Base-by-base conservation (phyloP, 2,797 vertebrate species). In the Okamejei kenojei region DNA sequence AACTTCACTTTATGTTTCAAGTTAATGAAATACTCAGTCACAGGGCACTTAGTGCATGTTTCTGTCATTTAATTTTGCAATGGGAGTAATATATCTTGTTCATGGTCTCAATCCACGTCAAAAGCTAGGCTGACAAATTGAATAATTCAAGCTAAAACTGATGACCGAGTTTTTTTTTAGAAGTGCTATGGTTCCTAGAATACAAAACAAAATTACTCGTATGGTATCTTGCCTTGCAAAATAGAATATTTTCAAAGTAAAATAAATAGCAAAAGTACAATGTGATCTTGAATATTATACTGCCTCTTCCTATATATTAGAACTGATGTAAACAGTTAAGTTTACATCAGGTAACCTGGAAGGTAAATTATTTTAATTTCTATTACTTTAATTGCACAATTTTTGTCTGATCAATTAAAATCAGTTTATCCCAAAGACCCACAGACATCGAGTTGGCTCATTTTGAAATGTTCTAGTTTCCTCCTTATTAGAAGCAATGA, bases 241-340 rank as follows among this genome's bases (percentile, higher is more conserved):
- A 29, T 26, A 84, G 23, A 84, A 84, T 90, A 65, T 90, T 90
- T 86, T 90, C 45, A 68, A 68, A 90, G 8, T 45, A 90, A 35
- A 90, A 65, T 88, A 68, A 65, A 68, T 2, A 10, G 19, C 63
- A 90, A 68, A 90, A 10, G 0, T n/a, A 78, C 15, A 78, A n/a
- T 78, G 19, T 63, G 10, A 65, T 61, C 58, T 63, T 86, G 82
- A 86, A 1, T 68, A 35, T 29, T 68, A 10, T 13, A 35, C 68
- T 35, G 65, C 29, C 32, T 17, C 21, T 13, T 90, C n/a, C 29
- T 35, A 65, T 65, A 9, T 90, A 65, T 65, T 90, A 17, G 61
- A 32, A 10, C 29, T 61, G 58, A 17, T 5, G 13, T 26, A 11
- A 63, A 86, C 9, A 26, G 13, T 63, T 21, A 81, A 45, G 45